Percentiles rank a stretch among this genome's conserved stretches.
Conservation (phyloP, 2,113 vertebrate species). For the Leuciscus idus region DNA sequence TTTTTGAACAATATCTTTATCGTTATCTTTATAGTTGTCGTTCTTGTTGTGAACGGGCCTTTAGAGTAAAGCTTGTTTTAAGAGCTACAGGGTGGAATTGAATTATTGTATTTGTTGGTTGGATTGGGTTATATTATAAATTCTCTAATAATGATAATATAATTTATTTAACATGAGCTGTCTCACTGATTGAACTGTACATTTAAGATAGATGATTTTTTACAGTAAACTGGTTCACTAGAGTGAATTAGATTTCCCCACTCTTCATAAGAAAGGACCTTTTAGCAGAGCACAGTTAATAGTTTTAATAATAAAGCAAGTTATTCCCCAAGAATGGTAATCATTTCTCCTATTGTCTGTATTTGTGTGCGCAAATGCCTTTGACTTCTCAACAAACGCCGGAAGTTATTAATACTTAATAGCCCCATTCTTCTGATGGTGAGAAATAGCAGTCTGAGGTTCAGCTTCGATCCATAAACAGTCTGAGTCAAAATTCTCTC, state of each 20-base stretch:
- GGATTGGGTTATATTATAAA: neutral
- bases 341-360: neutral
- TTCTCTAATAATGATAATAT: neutral
- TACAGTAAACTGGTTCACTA: neutral
- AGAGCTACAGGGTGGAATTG: neutral
- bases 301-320: neutral
- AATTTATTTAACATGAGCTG: neutral
- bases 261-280: neutral
- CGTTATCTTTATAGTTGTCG: too few species aligned
- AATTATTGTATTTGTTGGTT: neutral
- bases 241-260: neutral
- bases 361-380: neutral
- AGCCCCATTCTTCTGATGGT: neutral
- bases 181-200: too few species aligned
- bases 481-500: neutral
- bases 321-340: neutral
- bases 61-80: neutral
- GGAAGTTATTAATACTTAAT: slow-evolving; percentile 8
- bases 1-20: too few species aligned
- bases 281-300: neutral
- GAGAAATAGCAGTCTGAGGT: neutral
- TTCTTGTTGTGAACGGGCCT: too few species aligned
- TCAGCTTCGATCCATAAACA: slow-evolving; percentile 15
- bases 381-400: neutral
- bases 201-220: neutral